Base-by-base conservation (phyloP, 2,113 vertebrate genomes). In the Chionomys nivalis region DNA sequence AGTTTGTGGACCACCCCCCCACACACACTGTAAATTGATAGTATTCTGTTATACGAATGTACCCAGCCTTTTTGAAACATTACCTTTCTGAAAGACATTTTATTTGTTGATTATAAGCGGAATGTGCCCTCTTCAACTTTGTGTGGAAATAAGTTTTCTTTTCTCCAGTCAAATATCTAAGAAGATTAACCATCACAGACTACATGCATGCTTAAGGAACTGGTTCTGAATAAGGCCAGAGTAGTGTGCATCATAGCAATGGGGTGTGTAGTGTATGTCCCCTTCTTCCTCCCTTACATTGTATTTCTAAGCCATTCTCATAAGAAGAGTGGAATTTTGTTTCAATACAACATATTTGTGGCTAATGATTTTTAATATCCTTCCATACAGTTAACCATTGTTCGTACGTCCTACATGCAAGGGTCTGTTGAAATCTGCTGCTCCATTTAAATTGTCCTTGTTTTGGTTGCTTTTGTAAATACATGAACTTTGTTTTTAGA, bases 1-100 rank as follows among this genome's bases (percentile, higher is more conserved):
- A 3, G 24, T 47, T 3, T 79, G 6, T n/a, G 26, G 6, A 5
- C 90, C 4, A 0, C 9, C 2, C 3, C 0, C 8, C 44, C 65
- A 85, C 79, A n/a, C 88, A 58, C 83, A 42, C 28, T 16, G 24
- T 44, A 65, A 47, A 44, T 12, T 1, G 36, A 1, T 39, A 58
- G 2, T 28, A 42, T 89, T 83, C 19, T 52, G 52, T 52, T 44
- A 0, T 79, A 78, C 72, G 28, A 39, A 39, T 81, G 33, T 44
- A 36, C 33, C 26, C 33, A 82, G 1, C 13, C 33, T 49, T 17
- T 79, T 93, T 75, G 86, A 88, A 63, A 7, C 8, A 77, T 73
- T 81, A 73, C 4, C 2, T 78, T 16, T 55, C 19, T 92, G 7
- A 85, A 66, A 23, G 23, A 68, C 1, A n/a, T 44, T 58, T 79